Percentiles rank a stretch among this genome's conserved stretches.
Conservation (phyloP, 1,140 invertebrate genomes). For the Luehdorfia chinensis region DNA sequence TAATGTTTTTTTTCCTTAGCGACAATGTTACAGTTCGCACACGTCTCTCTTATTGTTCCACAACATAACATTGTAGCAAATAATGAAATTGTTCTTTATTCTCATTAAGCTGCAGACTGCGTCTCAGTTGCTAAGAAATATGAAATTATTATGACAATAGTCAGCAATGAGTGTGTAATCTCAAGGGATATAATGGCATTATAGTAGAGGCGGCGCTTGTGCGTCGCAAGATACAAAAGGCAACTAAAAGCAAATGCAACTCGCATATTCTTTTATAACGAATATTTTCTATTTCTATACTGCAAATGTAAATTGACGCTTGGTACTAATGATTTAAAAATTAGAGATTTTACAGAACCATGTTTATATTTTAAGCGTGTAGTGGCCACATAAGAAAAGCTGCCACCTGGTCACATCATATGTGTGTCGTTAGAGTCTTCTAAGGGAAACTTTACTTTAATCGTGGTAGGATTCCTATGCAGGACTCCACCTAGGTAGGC, state of each 20-base stretch:
- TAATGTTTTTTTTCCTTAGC: background rate
- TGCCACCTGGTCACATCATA: too few species aligned
- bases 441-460: too few species aligned
- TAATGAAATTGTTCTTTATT: slow-evolving; percentile 19
- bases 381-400: too few species aligned
- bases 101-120: slow-evolving; percentile 18
- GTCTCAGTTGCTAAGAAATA: slow-evolving; percentile 15
- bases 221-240: background rate
- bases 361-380: too few species aligned
- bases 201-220: slow-evolving; percentile 3
- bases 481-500: too few species aligned
- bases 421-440: too few species aligned
- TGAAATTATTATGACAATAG: slow-evolving; percentile 18
- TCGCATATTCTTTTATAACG: slow-evolving; percentile 3
- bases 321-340: too few species aligned
- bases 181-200: slow-evolving; percentile 14
- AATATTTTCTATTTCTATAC: background rate
- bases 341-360: too few species aligned
- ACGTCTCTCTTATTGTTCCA: slow-evolving; percentile 10
- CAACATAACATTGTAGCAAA: slow-evolving; percentile 1
- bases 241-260: slow-evolving; percentile 5
- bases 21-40: background rate
- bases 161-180: slow-evolving; percentile 16
- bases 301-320: too few species aligned
- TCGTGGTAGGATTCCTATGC: too few species aligned